Percentiles rank a stretch among this genome's conserved stretches.
These are phyloP conservation scores for Aplocera efformata DNA, from an alignment of 2,888 invertebrate species.

Conservation along the genomic window DNA sequence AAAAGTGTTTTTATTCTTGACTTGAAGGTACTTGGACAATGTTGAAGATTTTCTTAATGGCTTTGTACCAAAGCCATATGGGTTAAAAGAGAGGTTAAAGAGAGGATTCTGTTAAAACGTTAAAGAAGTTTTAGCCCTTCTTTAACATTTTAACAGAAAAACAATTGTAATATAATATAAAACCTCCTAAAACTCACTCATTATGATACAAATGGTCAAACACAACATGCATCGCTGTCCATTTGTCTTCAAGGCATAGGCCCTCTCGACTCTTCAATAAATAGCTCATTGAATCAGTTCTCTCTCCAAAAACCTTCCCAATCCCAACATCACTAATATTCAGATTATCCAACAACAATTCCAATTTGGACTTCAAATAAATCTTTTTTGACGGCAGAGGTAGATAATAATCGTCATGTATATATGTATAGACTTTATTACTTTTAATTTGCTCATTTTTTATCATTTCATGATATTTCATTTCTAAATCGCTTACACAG, in stretches of 20 bases:
- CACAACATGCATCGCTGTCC: conserved; percentile 64
- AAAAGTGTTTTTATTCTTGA: too few species aligned
- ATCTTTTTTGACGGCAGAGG: conserved; percentile 42
- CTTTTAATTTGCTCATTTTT: conserved; percentile 48
- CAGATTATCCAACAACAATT: conserved; percentile 41
- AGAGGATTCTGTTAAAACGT: too few species aligned
- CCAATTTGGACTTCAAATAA: conserved; percentile 36
- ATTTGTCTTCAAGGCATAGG: conserved; percentile 42
- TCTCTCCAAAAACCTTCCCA: conserved; percentile 29
- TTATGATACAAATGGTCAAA: conserved; percentile 64
- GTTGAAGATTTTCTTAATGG: too few species aligned
- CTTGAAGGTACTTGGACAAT: too few species aligned
- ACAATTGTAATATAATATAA: background rate
- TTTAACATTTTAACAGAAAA: background rate
- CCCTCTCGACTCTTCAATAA: conserved; percentile 57
- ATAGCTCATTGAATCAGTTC: conserved; percentile 44
- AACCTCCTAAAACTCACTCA: conserved; percentile 49
- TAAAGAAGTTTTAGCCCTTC: too few species aligned
- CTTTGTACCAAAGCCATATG: too few species aligned
- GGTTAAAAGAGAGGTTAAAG: too few species aligned
- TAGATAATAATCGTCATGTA: conserved; percentile 78
- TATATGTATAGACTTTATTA: conserved; percentile 77
- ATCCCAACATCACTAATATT: conserved; percentile 40
- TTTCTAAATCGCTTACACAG: conserved; percentile 82
- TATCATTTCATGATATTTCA: conserved; percentile 49